Evolutionary conservation across 2,888 invertebrate species (phyloP).

Genomic region (Cantharis flavilabris): DNA sequence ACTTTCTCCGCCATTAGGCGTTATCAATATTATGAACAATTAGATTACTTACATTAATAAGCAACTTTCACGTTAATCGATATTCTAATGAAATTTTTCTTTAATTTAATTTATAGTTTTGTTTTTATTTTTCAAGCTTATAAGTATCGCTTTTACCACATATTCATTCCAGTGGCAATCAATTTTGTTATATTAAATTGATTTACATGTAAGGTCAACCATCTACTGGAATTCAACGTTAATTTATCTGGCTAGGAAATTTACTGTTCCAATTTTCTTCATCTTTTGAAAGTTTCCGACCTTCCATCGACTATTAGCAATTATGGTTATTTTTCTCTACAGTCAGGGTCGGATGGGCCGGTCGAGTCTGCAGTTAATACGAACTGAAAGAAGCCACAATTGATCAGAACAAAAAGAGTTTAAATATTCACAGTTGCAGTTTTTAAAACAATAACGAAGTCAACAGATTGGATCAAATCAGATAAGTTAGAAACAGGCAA

Average conservation of each 20-base stretch:
- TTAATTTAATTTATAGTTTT: background rate
- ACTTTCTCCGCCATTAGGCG: conserved; percentile 24
- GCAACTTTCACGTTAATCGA: conserved; percentile 21
- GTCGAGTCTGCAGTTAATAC: too few species aligned
- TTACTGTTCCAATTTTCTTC: background rate
- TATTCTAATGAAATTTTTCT: background rate
- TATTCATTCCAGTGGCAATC: background rate
- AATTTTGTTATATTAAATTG: background rate
- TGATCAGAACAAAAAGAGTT: too few species aligned
- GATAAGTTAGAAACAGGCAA: too few species aligned
- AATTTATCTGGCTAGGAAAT: too few species aligned
- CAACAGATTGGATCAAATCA: too few species aligned
- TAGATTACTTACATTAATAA: conserved; percentile 21
- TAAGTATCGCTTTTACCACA: background rate
- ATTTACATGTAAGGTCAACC: background rate
- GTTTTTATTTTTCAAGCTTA: background rate
- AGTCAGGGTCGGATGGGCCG: too few species aligned
- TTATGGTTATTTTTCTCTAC: too few species aligned
- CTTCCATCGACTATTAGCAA: too few species aligned
- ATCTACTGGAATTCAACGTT: background rate
- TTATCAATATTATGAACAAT: conserved; percentile 6
- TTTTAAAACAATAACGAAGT: too few species aligned
- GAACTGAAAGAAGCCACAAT: too few species aligned
- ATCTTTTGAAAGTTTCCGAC: background rate
- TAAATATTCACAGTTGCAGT: too few species aligned